Base-by-base conservation (phyloP, 2,888 invertebrate genomes). In the Globia sparganii region DNA sequence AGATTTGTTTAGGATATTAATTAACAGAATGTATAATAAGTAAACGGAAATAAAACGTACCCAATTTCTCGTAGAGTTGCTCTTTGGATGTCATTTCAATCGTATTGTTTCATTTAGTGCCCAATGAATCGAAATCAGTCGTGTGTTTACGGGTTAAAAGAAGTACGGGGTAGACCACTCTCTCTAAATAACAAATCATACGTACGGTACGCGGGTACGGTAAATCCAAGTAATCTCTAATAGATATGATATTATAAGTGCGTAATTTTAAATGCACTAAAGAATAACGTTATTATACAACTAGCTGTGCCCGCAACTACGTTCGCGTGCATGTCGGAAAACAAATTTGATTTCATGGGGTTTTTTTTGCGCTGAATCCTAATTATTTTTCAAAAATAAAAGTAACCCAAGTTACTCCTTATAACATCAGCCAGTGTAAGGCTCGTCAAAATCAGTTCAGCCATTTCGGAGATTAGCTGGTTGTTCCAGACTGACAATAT, bases 141-240 rank as follows among this genome's bases (percentile, higher is more conserved):
- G 1, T 72, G 28, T 28, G 11, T 37, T 37, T 72, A 8, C 9
- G 8, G 8, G 25, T 28, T 2, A 49, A 21, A 49, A n/a, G 28
- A 28, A 9, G n/a, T n/a, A n/a, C n/a, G n/a, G n/a, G 6, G 3
- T 28, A n/a, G 0, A 25, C 1, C 6, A 21, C 2, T n/a, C 3
- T 34, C 4, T 31, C 0, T 37, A 13, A 49, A 53, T 25, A 37
- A 11, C 4, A 40, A 4, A 6, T 21, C 28, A 18, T n/a, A 13
- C 4, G 25, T 31, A 53, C 9, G 53, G 25, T 49, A 25, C 9
- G 18, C 4, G 43, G 43, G 43, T 25, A 46, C n/a, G 4, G 65
- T 18, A 4, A 18, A 1, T 21, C 5, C 8, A 21, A 1, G 4
- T n/a, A 21, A 64, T 46, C 13, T 65, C 18, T 34, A 66, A 46